These are phyloP conservation scores for Tetragonula carbonaria DNA, from an alignment of 2,888 invertebrate genomes.

Conservation along the genomic window DNA sequence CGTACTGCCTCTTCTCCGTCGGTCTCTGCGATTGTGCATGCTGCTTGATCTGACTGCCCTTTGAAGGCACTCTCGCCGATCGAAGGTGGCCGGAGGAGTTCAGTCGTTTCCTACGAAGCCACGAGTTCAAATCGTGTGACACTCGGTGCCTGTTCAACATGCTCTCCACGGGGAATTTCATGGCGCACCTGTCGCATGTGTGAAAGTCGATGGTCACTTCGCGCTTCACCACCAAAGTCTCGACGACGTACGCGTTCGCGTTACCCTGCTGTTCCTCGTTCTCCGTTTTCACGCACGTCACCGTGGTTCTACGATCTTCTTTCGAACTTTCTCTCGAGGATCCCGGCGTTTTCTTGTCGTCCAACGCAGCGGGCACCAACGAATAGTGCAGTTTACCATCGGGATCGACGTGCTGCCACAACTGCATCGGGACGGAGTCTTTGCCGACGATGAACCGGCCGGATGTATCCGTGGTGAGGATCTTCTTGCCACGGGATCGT, in stretches of 20 bases:
- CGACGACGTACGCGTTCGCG: not conserved
- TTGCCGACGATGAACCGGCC: constrained; percentile 57
- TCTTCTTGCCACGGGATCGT: constrained; percentile 32
- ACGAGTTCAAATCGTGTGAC: constrained; percentile 52
- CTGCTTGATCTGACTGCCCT: not conserved
- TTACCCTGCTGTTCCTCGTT: constrained; percentile 10
- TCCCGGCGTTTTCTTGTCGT: not conserved
- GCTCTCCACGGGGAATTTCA: constrained; percentile 73
- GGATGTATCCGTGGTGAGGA: constrained; percentile 50
- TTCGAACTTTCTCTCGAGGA: not conserved
- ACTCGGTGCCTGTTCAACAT: constrained; percentile 76
- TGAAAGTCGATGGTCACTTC: constrained; percentile 46
- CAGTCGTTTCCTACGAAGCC: constrained; percentile 35
- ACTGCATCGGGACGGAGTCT: constrained; percentile 61
- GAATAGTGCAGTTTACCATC: constrained; percentile 56
- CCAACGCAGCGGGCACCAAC: constrained; percentile 29
- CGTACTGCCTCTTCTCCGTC: constrained; percentile 33
- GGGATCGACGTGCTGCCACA: constrained; percentile 58
- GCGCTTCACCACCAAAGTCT: constrained; percentile 1
- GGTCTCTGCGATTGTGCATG: constrained; percentile 2
- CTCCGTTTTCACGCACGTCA: constrained; percentile 42
- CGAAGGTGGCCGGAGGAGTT: not conserved
- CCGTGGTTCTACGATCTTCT: not conserved
- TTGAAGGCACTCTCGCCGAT: not conserved
- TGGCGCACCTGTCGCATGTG: constrained; percentile 73